A percentile compares a stretch with the other conserved stretches of the same genome.
Conservation (phyloP, 2,888 invertebrate species). For the Odontocerum albicorne region DNA sequence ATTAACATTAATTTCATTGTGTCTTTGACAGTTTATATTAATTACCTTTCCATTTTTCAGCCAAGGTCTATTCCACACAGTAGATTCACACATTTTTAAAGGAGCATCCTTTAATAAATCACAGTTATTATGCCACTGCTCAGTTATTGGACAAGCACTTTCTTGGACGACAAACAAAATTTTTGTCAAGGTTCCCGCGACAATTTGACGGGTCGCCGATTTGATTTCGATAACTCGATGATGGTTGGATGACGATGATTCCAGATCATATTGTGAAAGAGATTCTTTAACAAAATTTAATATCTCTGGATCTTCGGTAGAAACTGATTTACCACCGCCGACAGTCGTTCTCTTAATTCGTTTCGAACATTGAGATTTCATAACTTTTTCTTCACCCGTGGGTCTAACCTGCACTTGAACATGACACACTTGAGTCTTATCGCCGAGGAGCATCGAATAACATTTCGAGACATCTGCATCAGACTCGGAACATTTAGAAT, state of each 20-base stretch:
- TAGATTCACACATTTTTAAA: slow-evolving; percentile 19
- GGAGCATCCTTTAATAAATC: slow-evolving; percentile 39
- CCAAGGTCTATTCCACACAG: slow-evolving; percentile 63
- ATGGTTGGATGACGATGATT: slow-evolving; percentile 14
- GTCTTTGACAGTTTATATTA: slow-evolving; percentile 38
- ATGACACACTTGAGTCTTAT: slow-evolving; percentile 23
- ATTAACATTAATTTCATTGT: neutral
- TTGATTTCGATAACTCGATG: slow-evolving; percentile 41
- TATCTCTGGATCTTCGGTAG: slow-evolving; percentile 38
- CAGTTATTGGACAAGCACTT: slow-evolving; percentile 47
- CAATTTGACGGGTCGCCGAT: slow-evolving; percentile 47
- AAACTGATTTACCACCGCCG: neutral
- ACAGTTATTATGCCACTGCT: slow-evolving; percentile 34
- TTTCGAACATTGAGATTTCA: slow-evolving; percentile 40
- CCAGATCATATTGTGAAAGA: slow-evolving; percentile 35
- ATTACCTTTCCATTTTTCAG: slow-evolving; percentile 50
- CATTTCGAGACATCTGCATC: slow-evolving; percentile 26
- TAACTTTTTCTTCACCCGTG: slow-evolving; percentile 26
- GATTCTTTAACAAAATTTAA: slow-evolving; percentile 37
- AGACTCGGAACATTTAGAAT: slow-evolving; percentile 47
- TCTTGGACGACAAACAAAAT: slow-evolving; percentile 48
- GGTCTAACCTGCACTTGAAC: slow-evolving; percentile 23
- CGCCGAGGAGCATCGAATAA: slow-evolving; percentile 33
- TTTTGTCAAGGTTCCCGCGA: slow-evolving; percentile 47
- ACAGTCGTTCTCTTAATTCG: neutral